These are phyloP conservation scores for Deroplatys truncata DNA, from an alignment of 2,888 invertebrate genomes.

Conservation along the genomic window DNA sequence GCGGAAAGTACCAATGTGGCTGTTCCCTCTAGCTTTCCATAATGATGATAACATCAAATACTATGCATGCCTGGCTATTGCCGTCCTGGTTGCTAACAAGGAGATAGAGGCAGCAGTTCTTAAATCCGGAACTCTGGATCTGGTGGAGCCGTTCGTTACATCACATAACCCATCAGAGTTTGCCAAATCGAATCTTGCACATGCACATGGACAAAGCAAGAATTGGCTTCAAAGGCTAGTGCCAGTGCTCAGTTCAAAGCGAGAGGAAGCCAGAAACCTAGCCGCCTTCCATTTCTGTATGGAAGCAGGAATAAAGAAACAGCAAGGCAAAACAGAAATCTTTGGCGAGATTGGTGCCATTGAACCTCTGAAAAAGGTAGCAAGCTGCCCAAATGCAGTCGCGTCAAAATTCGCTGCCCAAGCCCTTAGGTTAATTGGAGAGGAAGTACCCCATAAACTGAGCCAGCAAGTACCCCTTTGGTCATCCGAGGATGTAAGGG, in stretches of 20 bases:
- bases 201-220: constrained; percentile 93
- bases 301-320: constrained; percentile 97
- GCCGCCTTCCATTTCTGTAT: constrained; percentile 99
- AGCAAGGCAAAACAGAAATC: constrained; percentile 84
- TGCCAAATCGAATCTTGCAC: constrained; percentile 84
- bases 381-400: constrained; percentile 95
- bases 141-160: constrained; percentile 95
- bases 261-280: constrained; percentile 92
- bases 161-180: constrained; percentile 93
- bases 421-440: constrained; percentile 87
- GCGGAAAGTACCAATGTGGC: constrained; percentile 90
- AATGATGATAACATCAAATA: constrained; percentile 96
- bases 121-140: constrained; percentile 91
- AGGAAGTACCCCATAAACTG: constrained; percentile 94
- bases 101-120: constrained; percentile 96
- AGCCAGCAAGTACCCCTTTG: constrained; percentile 98
- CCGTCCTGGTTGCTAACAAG: constrained; percentile 92
- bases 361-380: constrained; percentile 90
- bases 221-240: constrained; percentile 91
- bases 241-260: constrained; percentile 88
- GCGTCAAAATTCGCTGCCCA: constrained; percentile 96
- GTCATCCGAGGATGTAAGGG: constrained; percentile 93
- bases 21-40: constrained; percentile 95
- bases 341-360: constrained; percentile 94
- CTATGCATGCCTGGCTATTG: constrained; percentile 96